Percentiles rank a stretch among this genome's conserved stretches.
phyloP scores from a whole-genome alignment of 2,888 invertebrate species.

The Tinea trinotella region DNA sequence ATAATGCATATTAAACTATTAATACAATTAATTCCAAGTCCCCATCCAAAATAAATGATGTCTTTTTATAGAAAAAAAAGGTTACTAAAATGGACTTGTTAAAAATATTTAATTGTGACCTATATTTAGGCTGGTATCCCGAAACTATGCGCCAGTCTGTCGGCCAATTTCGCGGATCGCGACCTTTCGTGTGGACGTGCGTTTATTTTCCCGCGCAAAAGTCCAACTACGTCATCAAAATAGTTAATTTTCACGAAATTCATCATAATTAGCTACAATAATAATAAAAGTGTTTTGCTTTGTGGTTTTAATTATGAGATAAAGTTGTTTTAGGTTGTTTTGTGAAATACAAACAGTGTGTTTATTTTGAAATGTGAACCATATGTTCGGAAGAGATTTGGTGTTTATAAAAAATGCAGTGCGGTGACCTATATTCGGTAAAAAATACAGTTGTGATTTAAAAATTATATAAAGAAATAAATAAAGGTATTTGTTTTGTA shows the following conservation, averaged over 20 bases:
- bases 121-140: background rate
- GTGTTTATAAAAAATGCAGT: background rate
- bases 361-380: constrained; percentile 21
- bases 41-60: too few species aligned
- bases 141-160: constrained; percentile 1
- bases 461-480: too few species aligned
- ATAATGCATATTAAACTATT: too few species aligned
- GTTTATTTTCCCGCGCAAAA: constrained; percentile 21
- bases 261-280: background rate
- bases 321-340: constrained; percentile 6
- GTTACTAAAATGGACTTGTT: background rate
- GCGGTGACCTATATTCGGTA: too few species aligned
- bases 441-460: too few species aligned
- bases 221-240: constrained; percentile 23
- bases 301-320: background rate
- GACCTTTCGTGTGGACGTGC: constrained; percentile 19
- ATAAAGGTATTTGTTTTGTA: too few species aligned
- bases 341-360: background rate
- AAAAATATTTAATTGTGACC: constrained; percentile 5
- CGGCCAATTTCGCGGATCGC: background rate
- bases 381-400: constrained; percentile 25
- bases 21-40: too few species aligned
- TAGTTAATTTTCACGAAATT: constrained; percentile 24
- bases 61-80: background rate
- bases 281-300: background rate